These are phyloP conservation scores for Drosophila yakuba DNA, from an alignment of 1,140 invertebrate genomes.

Conservation along the genomic window DNA sequence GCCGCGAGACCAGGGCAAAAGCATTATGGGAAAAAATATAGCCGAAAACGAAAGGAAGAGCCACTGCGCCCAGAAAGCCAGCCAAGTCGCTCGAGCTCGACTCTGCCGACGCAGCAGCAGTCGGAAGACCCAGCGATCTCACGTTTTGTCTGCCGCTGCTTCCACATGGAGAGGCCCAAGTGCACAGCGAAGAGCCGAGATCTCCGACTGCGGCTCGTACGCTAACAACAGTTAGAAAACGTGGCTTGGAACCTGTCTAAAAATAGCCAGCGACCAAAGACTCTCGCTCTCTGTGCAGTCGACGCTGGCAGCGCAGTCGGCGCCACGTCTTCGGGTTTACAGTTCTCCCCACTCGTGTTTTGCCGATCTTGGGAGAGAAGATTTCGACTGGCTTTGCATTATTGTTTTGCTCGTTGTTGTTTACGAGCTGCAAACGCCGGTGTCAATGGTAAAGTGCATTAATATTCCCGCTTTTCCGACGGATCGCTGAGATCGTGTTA, in stretches of 20 bases:
- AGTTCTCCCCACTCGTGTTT: not conserved
- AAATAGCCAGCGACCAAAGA: conserved; percentile 75
- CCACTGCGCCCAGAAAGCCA: conserved; percentile 72
- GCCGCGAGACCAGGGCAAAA: conserved; percentile 21
- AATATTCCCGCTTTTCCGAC: conserved; percentile 33
- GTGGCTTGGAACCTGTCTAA: conserved; percentile 83
- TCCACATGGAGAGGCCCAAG: conserved; percentile 15
- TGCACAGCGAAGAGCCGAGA: conserved; percentile 2
- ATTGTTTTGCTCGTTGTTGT: conserved; percentile 41
- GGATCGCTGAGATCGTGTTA: conserved; percentile 21
- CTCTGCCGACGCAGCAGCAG: conserved; percentile 18
- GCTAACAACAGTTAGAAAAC: conserved; percentile 83
- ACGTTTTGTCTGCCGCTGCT: conserved; percentile 62
- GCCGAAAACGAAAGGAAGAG: conserved; percentile 80
- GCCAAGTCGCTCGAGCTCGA: conserved; percentile 44
- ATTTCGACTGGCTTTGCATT: conserved; percentile 19
- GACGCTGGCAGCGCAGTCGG: conserved; percentile 15
- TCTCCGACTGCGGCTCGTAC: conserved; percentile 48
- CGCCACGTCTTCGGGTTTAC: conserved; percentile 20
- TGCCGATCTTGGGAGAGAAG: conserved; percentile 36
- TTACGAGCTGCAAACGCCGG: conserved; percentile 54
- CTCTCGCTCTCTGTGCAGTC: conserved; percentile 60
- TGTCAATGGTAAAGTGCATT: conserved; percentile 66
- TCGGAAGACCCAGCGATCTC: conserved; percentile 52
- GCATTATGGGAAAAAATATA: conserved; percentile 81